Base-by-base conservation (phyloP, 1,140 invertebrate genomes). In the Drosophila arizonae region DNA sequence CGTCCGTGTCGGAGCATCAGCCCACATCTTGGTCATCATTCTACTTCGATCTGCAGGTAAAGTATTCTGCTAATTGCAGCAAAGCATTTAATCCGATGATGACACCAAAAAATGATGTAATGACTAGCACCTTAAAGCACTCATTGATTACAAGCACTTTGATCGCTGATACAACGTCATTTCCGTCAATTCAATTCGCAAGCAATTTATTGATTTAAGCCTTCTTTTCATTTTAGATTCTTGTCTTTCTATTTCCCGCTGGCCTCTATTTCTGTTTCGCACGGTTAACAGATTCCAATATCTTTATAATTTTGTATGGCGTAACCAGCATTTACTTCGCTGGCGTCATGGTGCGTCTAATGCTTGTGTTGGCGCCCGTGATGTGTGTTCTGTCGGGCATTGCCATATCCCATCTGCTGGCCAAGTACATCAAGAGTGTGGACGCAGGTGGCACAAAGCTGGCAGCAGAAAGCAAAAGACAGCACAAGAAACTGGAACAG, bases 21-120 rank as follows among this genome's bases (percentile, higher is more conserved):
- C 98, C 98, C 1, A 99, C 98, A 9, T 97, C 98, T 1, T 99
- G 98, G 98, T 98, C 97, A 64, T 99, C 98, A 0, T 99, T 99
- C 93, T 99, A 99, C 92, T 99, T 99, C 93, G 98, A 99, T 93
- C 94, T 99, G 36, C 97, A 98, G 85, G 91, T 91, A 66, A 33
- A 80, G 43, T 2, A 11, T 48, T 62, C 28, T 3, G 2, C 15
- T 9, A 2, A 26, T 36, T 17, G 17, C 41, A 17, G 5, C 0
- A 30, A n/a, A 4, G n/a, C 11, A 52, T 48, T 30, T 21, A 3
- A 15, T 64, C 62, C 11, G 68, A 55, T 89, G 84, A 91, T 76
- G 87, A 78, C 21, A 48, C 46, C 39, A 24, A 63, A 39, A 39
- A 54, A 72, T 76, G 84, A 87, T 78, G 67, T 48, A 57, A 91